Conservation (phyloP, 2,888 invertebrate species). For the Helobdella robusta region DNA sequence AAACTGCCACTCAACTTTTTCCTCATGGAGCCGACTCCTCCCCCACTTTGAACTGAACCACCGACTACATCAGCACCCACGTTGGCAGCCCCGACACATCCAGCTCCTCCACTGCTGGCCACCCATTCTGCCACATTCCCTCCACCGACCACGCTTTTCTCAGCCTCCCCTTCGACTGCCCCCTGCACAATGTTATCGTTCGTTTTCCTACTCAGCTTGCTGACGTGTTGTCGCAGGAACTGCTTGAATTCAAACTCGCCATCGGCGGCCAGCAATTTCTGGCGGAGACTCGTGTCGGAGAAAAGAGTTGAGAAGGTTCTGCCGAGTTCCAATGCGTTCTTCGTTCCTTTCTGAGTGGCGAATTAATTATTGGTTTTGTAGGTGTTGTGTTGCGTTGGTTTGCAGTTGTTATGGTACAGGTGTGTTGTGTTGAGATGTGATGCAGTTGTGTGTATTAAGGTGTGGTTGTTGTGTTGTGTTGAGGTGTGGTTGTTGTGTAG, state of each 20-base stretch:
- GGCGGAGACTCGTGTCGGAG: conserved; percentile 56
- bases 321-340: conserved; percentile 56
- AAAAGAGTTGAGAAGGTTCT: conserved; percentile 57
- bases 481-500: no score
- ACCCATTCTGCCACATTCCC: background rate
- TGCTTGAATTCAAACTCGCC: conserved; percentile 55
- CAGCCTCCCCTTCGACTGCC: background rate
- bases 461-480: no score
- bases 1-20: conserved; percentile 12
- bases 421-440: no score
- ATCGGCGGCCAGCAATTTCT: conserved; percentile 52
- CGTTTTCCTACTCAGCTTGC: conserved; percentile 43
- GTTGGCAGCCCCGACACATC: background rate
- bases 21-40: conserved; percentile 6
- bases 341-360: conserved; percentile 56
- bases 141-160: background rate
- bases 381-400: no score
- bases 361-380: no score
- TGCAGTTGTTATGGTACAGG: no score
- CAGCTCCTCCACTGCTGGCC: background rate
- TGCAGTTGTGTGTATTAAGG: no score
- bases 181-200: no score
- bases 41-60: background rate
- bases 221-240: conserved; percentile 50
- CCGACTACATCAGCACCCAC: background rate